Base-by-base conservation (phyloP, 2,888 invertebrate species). In the Agrypnus murinus region DNA sequence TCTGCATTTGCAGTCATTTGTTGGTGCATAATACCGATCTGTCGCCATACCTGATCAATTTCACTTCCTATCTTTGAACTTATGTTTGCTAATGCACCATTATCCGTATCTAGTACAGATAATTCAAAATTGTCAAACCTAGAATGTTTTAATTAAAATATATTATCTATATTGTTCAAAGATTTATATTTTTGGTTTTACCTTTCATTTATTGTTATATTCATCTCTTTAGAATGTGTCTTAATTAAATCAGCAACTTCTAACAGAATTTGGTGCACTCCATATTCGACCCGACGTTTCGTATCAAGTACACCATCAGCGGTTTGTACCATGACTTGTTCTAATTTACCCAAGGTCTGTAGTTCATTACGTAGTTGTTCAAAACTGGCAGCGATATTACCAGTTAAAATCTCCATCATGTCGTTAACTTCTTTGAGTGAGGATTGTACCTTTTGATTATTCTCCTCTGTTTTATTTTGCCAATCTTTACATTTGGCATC, bases 21-120 rank as follows among this genome's bases (percentile, higher is more conserved):
- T 79, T 92, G 91, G 83, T 94, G 92, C 94, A 96, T 94, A 66
- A 94, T 92, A 74, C 95, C 95, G 77, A 96, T 95, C 84, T 95
- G 96, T 17, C 95, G 87, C 96, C 96, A 96, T 12, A 96, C 95
- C 83, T 94, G 93, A 75, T 92, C 91, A 83, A 95, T 92, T 82
- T 95, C 95, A 10, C 90, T 87, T 78, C 95, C 95, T 81, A 96
- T 91, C 80, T 92, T 92, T 0, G 89, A 86, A 58, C 92, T 95
- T 59, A 95, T 85, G 84, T 95, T 95, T 4, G 90, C 89, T 66
- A 94, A 84, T 0, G 92, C 91, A 1, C 90, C 90, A 40, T 90
- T 90, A 79, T 95, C 95, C 80, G 92, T 93, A 73, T 88, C 90
- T 74, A 92, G 86, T 69, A 96, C 90, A 1, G 90, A 87, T 43